Base-by-base conservation (phyloP, 2,888 invertebrate species). In the Dioctria linearis region DNA sequence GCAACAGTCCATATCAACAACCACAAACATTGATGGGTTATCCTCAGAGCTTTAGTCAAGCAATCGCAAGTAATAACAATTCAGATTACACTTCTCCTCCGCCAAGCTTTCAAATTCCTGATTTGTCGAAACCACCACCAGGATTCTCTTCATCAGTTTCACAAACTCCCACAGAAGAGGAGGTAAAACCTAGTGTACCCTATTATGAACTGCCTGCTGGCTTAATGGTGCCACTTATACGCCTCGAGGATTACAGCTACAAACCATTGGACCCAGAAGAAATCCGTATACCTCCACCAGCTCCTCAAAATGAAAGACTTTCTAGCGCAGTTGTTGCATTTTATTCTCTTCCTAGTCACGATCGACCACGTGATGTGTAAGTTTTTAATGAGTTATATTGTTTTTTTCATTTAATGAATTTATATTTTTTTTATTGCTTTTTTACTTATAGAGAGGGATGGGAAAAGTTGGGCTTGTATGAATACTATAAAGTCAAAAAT, bases 161-260 rank as follows among this genome's bases (percentile, higher is more conserved):
- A 25, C 85, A 87, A 49, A 86, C 88, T 3, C 87, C 87, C 75
- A 46, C 39, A 46, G 88, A 91, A 76, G 95, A 95, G 85, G 95
- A 96, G 82, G 90, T 96, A 83, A 93, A 96, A 90, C 98, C 98
- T 42, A 94, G 95, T 42, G 95, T 96, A 85, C 98, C 98, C 73
- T 99, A 99, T 88, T 99, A 95, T 88, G 98, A 99, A 87, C 91
- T 99, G 83, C 99, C 99, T 3, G 98, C 99, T 79, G 99, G 98
- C 65, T 91, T 99, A 37, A 98, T 99, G 95, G 98, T 98, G 80
- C 97, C 98, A n/a, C 91, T 98, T 11, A 95, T 99, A 82, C 95
- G 95, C 92, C 89, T 97, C 84, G 97, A 97, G 90, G 98, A 98
- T 86, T 94, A 94, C 85, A 93, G 94, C 86, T 99, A 98, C 89